These are phyloP conservation scores for Odontothrips loti DNA, from an alignment of 2,888 invertebrate species.

Conservation along the genomic window DNA sequence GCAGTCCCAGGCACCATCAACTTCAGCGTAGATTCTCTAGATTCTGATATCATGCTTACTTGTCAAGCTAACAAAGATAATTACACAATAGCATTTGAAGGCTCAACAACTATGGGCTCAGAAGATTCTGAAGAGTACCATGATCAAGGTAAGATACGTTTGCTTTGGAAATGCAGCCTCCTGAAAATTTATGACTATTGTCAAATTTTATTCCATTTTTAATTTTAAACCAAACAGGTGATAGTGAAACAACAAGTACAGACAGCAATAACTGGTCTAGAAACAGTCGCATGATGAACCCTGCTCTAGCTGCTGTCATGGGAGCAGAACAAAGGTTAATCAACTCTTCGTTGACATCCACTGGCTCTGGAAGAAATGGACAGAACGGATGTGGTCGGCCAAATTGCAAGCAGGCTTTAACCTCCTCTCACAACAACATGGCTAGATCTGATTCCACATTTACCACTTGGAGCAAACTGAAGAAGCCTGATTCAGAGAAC, in stretches of 20 bases:
- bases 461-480: constrained; percentile 84
- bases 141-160: constrained; percentile 46
- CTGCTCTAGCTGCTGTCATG: not conserved
- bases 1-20: constrained; percentile 61
- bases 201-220: constrained; percentile 42
- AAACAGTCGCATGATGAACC: not conserved
- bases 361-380: not conserved
- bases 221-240: constrained; percentile 34
- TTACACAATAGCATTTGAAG: constrained; percentile 92
- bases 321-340: constrained; percentile 8
- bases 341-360: constrained; percentile 2
- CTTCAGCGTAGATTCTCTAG: constrained; percentile 86
- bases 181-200: constrained; percentile 45
- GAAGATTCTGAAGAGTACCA: constrained; percentile 66
- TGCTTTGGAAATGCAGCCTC: constrained; percentile 46
- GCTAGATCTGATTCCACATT: constrained; percentile 82
- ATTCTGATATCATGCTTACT: constrained; percentile 84
- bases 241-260: constrained; percentile 39
- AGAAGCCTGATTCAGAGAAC: constrained; percentile 58
- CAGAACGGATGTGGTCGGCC: constrained; percentile 41
- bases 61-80: constrained; percentile 87
- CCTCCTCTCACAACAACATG: constrained; percentile 55
- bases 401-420: constrained; percentile 44
- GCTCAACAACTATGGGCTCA: constrained; percentile 76
- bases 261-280: constrained; percentile 34